Evolutionary conservation across 2,888 invertebrate genomes (phyloP).

Genomic region (Synergus umbraculus): DNA sequence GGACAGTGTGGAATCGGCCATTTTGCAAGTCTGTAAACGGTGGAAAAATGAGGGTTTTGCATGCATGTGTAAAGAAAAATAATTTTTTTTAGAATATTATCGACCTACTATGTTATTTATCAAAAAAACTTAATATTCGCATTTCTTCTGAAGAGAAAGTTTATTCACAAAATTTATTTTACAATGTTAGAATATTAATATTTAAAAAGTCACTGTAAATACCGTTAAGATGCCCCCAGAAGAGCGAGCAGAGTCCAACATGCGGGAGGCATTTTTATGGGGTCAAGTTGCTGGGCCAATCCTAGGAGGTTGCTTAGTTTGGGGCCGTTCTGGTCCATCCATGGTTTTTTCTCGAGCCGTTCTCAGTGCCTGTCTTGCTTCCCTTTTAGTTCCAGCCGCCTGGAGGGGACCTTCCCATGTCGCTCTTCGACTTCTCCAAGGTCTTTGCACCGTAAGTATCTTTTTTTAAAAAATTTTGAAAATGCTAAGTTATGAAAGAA

Average conservation of each 20-base stretch:
- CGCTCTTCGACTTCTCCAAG: constrained; percentile 79
- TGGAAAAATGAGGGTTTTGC: no score
- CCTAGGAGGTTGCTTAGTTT: constrained; percentile 79
- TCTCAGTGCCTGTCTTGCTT: constrained; percentile 79
- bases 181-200: background rate
- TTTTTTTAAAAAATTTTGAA: no score
- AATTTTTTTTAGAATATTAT: no score
- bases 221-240: constrained; percentile 77
- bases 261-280: constrained; percentile 81
- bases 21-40: no score
- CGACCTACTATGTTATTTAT: background rate
- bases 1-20: no score
- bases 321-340: constrained; percentile 80
- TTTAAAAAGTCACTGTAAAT: constrained; percentile 19
- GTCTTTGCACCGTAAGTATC: constrained; percentile 79
- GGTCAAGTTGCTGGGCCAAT: constrained; percentile 80
- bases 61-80: no score
- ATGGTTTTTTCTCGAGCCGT: constrained; percentile 80
- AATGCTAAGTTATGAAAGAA: no score
- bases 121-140: background rate
- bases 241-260: constrained; percentile 79
- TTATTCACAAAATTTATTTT: background rate
- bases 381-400: constrained; percentile 80
- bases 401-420: constrained; percentile 81
- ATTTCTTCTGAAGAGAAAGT: background rate